Evolutionary conservation across 2,797 vertebrate species (phyloP).

Genomic region (Nothura maculosa): DNA sequence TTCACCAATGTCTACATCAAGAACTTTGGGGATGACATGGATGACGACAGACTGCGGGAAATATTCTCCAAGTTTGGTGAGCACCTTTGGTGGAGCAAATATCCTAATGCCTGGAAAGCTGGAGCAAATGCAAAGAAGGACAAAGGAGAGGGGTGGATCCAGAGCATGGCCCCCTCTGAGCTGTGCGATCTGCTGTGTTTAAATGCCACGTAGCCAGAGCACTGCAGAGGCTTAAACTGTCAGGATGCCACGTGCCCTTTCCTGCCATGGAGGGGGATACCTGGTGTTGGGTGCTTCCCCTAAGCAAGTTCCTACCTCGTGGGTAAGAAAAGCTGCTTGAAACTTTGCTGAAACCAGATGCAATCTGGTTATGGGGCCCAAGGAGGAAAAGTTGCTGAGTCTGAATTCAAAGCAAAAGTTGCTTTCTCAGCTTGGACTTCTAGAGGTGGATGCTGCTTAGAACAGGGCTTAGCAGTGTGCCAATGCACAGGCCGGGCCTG

Average conservation of each 20-base stretch:
- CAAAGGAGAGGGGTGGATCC: neutral
- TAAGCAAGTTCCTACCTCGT: neutral
- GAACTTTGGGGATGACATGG: constrained; percentile 93
- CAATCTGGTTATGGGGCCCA: neutral
- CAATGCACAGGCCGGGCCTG: rapidly evolving
- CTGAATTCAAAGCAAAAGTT: neutral
- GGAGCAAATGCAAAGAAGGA: neutral
- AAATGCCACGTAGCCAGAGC: neutral
- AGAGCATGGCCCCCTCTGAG: rapidly evolving
- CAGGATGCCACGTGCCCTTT: neutral
- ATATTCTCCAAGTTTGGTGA: constrained; percentile 92
- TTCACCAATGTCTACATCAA: constrained; percentile 99
- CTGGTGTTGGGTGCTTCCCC: neutral
- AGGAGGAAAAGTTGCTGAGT: neutral
- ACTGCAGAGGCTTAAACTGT: neutral
- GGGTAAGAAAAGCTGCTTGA: neutral
- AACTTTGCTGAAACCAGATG: rapidly evolving
- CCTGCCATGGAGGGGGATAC: neutral
- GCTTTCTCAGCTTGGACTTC: neutral
- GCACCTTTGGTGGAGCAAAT: neutral
- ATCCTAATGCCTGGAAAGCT: rapidly evolving
- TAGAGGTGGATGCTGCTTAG: neutral
- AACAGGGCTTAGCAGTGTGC: neutral
- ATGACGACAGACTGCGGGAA: constrained; percentile 87
- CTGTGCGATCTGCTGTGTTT: neutral